Base-by-base conservation (phyloP, 2,113 vertebrate genomes). In the Hiodon tergisus region DNA sequence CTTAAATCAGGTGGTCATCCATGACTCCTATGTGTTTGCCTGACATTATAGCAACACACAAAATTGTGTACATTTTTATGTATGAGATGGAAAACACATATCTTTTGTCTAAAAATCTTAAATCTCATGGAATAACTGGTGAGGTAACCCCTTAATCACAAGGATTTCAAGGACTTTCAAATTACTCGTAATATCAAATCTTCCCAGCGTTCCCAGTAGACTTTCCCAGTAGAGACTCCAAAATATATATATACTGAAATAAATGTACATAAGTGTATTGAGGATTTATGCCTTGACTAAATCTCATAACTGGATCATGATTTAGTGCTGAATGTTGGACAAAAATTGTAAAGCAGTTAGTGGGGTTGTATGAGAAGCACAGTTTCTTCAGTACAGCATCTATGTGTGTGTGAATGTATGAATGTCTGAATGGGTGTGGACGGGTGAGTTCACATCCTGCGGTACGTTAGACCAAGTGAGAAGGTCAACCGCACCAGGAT, bases 401-500 rank as follows among this genome's bases (percentile, higher is more conserved):
- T 62, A 3, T 65, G 62, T 65, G 5, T 65, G 2, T 16, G 17
- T 50, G 48, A 5, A 10, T 51, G 11, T 4, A 16, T 55, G 51
- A 2, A 8, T 69, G 52, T 55, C n/a, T 57, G 11, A 11, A 6
- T 67, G 53, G 13, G 4, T n/a, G 52, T 75, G 17, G 14, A 14
- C 46, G 6, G 48, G 13, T 58, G 17, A n/a, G 54, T 59, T 52
- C n/a, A 67, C 31, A n/a, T 17, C 60, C 59, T 80, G 81, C 54
- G 72, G 69, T 71, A 47, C 74, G 77, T 73, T 52, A 81, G 78
- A 75, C 51, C 66, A 77, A 80, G 83, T 81, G 80, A 78, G 78
- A 84, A 73, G 82, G 85, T 84, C 86, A 82, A 82, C 83, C 78
- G n/a, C 83, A 84, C 77, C 74, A 81, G 13, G 52, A 79, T 83